phyloP scores from a whole-genome alignment of 1,140 invertebrate species.

The Sitodiplosis mosellana region DNA sequence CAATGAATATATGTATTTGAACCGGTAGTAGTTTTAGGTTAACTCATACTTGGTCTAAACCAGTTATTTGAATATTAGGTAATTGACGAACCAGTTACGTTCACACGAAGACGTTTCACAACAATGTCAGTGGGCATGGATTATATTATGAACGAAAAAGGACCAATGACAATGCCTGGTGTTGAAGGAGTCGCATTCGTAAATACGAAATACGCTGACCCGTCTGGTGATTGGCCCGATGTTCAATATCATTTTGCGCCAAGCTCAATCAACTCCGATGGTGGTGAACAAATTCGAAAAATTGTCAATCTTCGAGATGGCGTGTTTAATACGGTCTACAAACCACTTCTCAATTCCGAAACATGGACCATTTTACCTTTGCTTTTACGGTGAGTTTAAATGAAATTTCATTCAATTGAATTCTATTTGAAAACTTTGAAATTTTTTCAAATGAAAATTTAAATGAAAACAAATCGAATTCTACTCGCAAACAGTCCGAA shows the following conservation, averaged over 20 bases:
- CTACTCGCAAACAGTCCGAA: conserved; percentile 36
- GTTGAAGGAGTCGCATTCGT: conserved; percentile 69
- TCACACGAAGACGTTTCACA: conserved; percentile 59
- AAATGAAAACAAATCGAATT: too few species aligned
- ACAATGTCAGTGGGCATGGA: conserved; percentile 57
- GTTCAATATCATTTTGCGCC: conserved; percentile 74
- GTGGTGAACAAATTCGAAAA: conserved; percentile 52
- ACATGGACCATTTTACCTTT: conserved; percentile 70
- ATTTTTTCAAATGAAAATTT: too few species aligned
- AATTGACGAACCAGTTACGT: conserved; percentile 58
- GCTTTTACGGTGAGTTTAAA: conserved; percentile 30
- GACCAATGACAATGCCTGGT: conserved; percentile 62
- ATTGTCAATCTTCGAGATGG: conserved; percentile 57
- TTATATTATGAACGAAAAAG: conserved; percentile 59
- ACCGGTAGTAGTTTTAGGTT: too few species aligned
- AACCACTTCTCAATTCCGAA: conserved; percentile 54
- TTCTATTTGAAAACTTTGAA: too few species aligned
- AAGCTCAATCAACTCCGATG: conserved; percentile 62
- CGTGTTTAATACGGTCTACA: conserved; percentile 70
- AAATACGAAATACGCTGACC: conserved; percentile 63
- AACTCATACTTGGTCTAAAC: too few species aligned
- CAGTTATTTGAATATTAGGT: too few species aligned
- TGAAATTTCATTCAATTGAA: too few species aligned
- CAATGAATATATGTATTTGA: too few species aligned
- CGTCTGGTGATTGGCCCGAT: conserved; percentile 56